These are phyloP conservation scores for Netelia inedita DNA, from an alignment of 2,888 invertebrate genomes.

Conservation along the genomic window DNA sequence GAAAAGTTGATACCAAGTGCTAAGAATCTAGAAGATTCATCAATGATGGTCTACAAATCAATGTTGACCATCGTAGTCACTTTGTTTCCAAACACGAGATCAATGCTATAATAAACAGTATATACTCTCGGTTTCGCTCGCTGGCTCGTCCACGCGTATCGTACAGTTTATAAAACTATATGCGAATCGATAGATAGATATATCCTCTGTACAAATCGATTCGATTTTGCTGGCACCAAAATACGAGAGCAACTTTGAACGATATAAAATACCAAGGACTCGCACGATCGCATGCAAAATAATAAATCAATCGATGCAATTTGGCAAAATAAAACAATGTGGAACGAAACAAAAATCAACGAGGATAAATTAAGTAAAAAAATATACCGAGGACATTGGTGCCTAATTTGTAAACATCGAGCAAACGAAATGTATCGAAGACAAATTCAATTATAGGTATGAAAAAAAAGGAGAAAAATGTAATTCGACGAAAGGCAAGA, in stretches of 20 bases:
- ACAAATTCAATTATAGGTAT: not conserved
- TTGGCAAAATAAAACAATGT: not conserved
- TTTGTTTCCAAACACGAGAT: constrained; percentile 61
- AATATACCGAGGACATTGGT: not conserved
- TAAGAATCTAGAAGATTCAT: no score
- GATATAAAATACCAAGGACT: not conserved
- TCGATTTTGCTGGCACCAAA: constrained; percentile 37
- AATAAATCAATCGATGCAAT: not conserved
- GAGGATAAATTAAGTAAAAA: not conserved
- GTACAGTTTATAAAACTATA: constrained; percentile 3
- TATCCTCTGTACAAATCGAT: constrained; percentile 37
- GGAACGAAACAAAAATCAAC: not conserved
- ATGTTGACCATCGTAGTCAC: constrained; percentile 31
- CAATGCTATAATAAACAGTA: constrained; percentile 22
- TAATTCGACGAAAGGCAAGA: not conserved
- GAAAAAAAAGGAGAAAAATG: not conserved
- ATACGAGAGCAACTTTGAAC: constrained; percentile 27
- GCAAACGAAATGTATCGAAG: not conserved
- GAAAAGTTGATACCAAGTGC: no score
- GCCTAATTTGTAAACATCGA: not conserved
- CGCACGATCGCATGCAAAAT: no score
- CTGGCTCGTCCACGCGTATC: not conserved
- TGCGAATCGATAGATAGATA: constrained; percentile 31
- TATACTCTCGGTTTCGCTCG: constrained; percentile 55
- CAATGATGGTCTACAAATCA: constrained; percentile 20